Evolutionary conservation across 2,113 vertebrate genomes (phyloP).

Genomic region (Ceyx cyanopectus): DNA sequence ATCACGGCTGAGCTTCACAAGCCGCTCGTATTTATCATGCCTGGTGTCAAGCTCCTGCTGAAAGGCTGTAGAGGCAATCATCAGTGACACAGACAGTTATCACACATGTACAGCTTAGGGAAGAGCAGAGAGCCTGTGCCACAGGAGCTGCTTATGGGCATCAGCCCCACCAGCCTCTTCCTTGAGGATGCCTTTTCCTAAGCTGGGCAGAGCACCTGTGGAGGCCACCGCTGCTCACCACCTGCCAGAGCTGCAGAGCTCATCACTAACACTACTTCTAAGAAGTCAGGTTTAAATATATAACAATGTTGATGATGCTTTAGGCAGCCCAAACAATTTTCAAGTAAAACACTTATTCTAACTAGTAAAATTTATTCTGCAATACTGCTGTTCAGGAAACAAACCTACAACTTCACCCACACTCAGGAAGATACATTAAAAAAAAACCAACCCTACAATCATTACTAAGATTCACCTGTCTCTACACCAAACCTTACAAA

Average conservation of each 20-base stretch:
- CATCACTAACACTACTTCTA: not conserved
- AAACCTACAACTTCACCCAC: not conserved
- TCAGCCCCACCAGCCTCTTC: not conserved
- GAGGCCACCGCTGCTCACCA: not conserved
- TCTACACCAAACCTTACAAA: not conserved
- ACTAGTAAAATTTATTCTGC: not conserved
- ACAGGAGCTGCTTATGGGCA: not conserved
- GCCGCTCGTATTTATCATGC: slow-evolving; percentile 94
- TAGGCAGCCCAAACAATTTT: not conserved
- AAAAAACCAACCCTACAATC: not conserved
- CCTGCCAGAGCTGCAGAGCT: not conserved
- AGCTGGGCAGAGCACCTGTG: fast-evolving
- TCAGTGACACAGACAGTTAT: not conserved
- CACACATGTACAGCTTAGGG: fast-evolving
- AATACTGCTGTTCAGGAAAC: not conserved
- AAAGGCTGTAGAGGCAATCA: slow-evolving; percentile 80
- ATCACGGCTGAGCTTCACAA: slow-evolving; percentile 95
- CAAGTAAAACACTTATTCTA: not conserved
- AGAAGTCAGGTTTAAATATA: not conserved
- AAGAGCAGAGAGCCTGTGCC: not conserved
- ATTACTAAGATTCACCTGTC: not conserved
- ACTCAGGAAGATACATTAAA: not conserved
- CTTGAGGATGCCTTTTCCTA: fast-evolving
- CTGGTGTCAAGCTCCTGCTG: slow-evolving; percentile 94
- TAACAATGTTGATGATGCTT: not conserved